Base-by-base conservation (phyloP, 37 sponge, comb jelly and placozoan species). In the Lycopodina hypogea region DNA sequence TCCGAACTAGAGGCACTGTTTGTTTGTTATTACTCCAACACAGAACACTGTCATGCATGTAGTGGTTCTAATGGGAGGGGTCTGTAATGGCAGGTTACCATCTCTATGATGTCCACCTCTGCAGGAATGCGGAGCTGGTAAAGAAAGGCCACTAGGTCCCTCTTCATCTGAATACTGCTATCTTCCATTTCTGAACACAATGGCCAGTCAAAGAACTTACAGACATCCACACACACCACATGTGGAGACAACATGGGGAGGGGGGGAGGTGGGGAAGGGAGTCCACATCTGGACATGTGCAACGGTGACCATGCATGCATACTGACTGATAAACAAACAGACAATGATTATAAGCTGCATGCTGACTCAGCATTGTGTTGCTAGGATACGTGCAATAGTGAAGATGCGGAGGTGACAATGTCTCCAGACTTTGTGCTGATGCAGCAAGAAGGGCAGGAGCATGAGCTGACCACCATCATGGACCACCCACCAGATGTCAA, bases 401-500 rank as follows among this genome's bases (percentile, higher is more conserved):
- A 99, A 99, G 36, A 99, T 99, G 35, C 99, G 67, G 39, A 99
- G 91, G 45, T 81, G 57, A 78, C 97, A 96, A 39, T 86, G 84
- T 60, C 61, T 81, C 99, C 99, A 99, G 39, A 96, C 97, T 78
- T 99, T 99, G 90, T 96, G 92, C 74, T 96, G 90, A 29, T 76
- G 80, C 30, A 99, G 79, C 51, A 99, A 85, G 72, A 96, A 96
- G 1, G 99, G 97, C 32, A 99, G 86, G n/a, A 99, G 78, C 96
- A 99, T 88, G 26, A 99, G 86, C 63, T 96, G 66, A 0, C 99
- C 99, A 0, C 99, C 99, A 72, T 99, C 99, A 80, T 98, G 99
- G 22, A 99, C 99, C 30, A 99, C 84, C 99, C 99, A 99, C 99
- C 99, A 99, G 12, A 99, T 77, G 68, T 99, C 99, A 77, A 99